Conservation (phyloP, 2,113 vertebrate genomes). For the Mixornis gularis region DNA sequence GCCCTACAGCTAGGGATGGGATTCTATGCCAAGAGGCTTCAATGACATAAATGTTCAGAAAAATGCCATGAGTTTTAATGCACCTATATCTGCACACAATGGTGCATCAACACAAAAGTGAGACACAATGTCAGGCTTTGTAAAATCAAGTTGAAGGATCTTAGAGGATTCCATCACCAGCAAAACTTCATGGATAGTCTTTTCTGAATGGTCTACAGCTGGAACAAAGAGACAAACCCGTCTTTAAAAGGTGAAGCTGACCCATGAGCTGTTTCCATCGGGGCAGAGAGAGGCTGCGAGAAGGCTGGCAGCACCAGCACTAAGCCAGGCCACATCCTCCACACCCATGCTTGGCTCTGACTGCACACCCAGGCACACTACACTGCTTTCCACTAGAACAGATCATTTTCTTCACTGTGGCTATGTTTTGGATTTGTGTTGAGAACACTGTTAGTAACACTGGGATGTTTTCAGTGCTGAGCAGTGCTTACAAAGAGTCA, state of each 20-base stretch:
- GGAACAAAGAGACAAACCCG: background rate
- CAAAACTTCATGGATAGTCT: background rate
- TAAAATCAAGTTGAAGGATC: background rate
- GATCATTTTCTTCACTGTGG: background rate
- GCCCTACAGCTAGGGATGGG: background rate
- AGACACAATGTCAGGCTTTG: background rate
- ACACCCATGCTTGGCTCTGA: background rate
- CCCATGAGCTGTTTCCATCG: fast-evolving
- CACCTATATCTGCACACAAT: background rate
- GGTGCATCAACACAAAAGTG: background rate
- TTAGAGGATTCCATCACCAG: background rate
- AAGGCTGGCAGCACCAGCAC: no score
- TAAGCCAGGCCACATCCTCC: background rate
- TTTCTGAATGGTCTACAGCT: fast-evolving
- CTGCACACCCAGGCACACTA: background rate
- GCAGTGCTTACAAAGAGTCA: background rate
- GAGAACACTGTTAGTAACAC: background rate
- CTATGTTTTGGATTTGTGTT: background rate
- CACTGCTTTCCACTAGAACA: background rate
- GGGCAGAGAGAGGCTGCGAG: background rate
- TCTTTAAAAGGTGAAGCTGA: background rate
- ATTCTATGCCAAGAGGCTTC: background rate
- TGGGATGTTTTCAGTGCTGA: background rate
- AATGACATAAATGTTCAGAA: background rate
- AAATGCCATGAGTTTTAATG: background rate